Conservation (phyloP, 1,140 invertebrate genomes). For the Elymnias hypermnestra region DNA sequence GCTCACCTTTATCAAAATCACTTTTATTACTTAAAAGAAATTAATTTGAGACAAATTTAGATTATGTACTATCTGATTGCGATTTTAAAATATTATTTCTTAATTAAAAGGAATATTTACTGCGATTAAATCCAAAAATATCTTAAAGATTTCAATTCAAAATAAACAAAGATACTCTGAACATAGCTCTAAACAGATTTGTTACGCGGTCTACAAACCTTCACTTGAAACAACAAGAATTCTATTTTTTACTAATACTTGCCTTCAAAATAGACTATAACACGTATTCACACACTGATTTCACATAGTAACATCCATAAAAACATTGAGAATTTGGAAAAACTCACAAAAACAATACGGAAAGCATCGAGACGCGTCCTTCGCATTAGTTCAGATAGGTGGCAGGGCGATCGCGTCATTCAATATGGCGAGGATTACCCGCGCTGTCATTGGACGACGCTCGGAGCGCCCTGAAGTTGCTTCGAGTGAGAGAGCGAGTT, state of each 20-base stretch:
- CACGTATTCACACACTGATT: constrained; percentile 32
- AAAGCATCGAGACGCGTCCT: constrained; percentile 37
- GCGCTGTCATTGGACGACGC: constrained; percentile 44
- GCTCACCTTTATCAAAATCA: too few species aligned
- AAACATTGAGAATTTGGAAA: constrained; percentile 50
- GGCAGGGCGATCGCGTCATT: constrained; percentile 32
- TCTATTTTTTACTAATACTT: constrained; percentile 7
- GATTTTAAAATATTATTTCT: too few species aligned
- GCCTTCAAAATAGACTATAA: constrained; percentile 14
- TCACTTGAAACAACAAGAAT: constrained; percentile 6
- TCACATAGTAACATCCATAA: constrained; percentile 24
- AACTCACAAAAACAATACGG: constrained; percentile 57
- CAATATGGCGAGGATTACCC: constrained; percentile 65
- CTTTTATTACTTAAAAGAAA: too few species aligned
- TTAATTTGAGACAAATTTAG: too few species aligned
- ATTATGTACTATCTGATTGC: too few species aligned
- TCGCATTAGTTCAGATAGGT: constrained; percentile 24
- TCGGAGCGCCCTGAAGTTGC: constrained; percentile 54
- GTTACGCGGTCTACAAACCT: constrained; percentile 25
- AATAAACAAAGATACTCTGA: constrained; percentile 39
- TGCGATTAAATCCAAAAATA: neutral
- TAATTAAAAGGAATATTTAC: neutral
- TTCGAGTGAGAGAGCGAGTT: constrained; percentile 49
- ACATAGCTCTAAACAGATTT: constrained; percentile 46
- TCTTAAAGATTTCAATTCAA: constrained; percentile 21